phyloP scores from a whole-genome alignment of 2,888 invertebrate species.

The Sympetrum striolatum region DNA sequence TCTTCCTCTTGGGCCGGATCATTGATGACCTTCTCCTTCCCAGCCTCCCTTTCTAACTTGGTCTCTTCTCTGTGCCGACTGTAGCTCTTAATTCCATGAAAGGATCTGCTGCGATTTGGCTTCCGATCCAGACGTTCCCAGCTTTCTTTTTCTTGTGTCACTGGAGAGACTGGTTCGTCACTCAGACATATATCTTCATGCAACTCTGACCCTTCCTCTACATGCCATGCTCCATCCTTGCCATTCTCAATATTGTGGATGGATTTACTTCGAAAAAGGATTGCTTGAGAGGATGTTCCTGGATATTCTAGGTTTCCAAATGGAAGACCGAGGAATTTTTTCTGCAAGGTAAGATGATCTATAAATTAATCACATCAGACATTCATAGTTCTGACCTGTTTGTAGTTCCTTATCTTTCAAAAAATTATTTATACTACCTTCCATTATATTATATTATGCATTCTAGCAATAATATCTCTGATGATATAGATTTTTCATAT shows the following conservation, averaged over 20 bases:
- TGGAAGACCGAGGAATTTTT: constrained; percentile 17
- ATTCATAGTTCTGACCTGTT: no score
- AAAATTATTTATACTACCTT: no score
- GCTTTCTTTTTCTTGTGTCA: not conserved
- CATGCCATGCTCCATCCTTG: not conserved
- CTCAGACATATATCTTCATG: constrained; percentile 2
- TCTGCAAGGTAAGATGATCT: not conserved
- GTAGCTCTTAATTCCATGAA: constrained; percentile 4
- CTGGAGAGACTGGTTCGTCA: not conserved
- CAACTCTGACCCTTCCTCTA: constrained; percentile 20
- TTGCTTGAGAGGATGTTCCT: not conserved
- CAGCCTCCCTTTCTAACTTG: not conserved
- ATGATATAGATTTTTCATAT: no score
- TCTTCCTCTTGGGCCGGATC: not conserved
- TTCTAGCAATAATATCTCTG: no score
- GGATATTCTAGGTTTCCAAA: not conserved
- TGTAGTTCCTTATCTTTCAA: no score
- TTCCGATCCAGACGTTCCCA: not conserved
- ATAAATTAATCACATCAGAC: no score
- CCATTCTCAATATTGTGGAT: constrained; percentile 2
- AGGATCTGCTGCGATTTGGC: not conserved
- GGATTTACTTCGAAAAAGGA: constrained; percentile 29
- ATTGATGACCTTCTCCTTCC: not conserved
- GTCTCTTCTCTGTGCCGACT: not conserved
- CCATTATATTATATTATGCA: no score